Percentiles rank a stretch among this genome's conserved stretches.
phyloP scores from a whole-genome alignment of 2,113 vertebrate genomes.

The Oncorhynchus masou region DNA sequence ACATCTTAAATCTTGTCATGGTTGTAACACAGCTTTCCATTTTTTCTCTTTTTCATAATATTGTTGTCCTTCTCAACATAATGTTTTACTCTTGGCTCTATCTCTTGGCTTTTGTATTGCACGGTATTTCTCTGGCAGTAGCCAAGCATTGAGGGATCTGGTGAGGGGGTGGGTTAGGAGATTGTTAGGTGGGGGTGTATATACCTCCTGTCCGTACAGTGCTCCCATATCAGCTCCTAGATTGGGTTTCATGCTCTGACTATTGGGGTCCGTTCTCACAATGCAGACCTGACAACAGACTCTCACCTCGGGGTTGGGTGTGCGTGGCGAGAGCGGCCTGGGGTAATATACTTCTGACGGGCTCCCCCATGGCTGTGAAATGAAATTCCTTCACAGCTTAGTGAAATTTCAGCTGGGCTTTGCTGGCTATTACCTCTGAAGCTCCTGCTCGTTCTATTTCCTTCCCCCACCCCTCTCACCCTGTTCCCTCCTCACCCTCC shows the following conservation, averaged over 20 bases:
- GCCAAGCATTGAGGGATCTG: slow-evolving; percentile 33
- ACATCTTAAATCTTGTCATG: neutral
- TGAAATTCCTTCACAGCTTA: slow-evolving; percentile 29
- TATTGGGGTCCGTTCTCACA: slow-evolving; percentile 32
- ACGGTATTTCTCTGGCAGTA: neutral
- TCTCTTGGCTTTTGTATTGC: neutral
- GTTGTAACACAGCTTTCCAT: neutral
- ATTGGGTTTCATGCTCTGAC: slow-evolving; percentile 43
- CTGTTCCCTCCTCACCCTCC: neutral
- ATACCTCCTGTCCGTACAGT: slow-evolving; percentile 9
- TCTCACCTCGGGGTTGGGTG: slow-evolving; percentile 37
- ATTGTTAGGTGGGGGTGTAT: slow-evolving; percentile 17
- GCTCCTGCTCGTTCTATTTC: neutral
- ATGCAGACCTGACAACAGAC: slow-evolving; percentile 45
- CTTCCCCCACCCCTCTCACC: neutral
- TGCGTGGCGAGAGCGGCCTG: slow-evolving; percentile 5
- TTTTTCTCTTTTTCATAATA: neutral
- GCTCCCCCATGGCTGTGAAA: slow-evolving; percentile 20
- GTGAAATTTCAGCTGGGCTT: slow-evolving; percentile 21
- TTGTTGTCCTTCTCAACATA: neutral
- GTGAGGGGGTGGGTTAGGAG: neutral
- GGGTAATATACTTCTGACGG: slow-evolving; percentile 36
- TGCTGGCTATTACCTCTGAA: slow-evolving; percentile 1
- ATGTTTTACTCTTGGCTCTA: neutral
- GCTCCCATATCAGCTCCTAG: slow-evolving; percentile 19